Conservation (phyloP, 2,797 vertebrate genomes). For the Nannoperca australis region DNA sequence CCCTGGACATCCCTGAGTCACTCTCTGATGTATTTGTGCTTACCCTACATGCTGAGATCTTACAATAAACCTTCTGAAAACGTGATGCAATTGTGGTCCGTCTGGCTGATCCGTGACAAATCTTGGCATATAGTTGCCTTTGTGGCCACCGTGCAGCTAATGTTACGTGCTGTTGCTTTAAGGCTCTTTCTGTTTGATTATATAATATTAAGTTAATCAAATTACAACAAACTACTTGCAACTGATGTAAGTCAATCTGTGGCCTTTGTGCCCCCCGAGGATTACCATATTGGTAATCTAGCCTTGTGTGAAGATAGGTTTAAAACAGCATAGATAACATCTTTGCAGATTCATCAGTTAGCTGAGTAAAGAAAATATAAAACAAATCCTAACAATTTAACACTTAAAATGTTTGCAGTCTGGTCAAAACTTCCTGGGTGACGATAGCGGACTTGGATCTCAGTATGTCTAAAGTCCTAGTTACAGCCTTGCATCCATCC, state of each 20-base stretch:
- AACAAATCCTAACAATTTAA: not conserved
- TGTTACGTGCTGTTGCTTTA: not conserved
- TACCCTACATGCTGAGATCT: too few species aligned
- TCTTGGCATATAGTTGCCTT: too few species aligned
- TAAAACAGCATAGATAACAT: not conserved
- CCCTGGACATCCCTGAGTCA: too few species aligned
- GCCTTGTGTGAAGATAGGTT: not conserved
- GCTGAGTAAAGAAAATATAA: not conserved
- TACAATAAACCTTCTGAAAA: too few species aligned
- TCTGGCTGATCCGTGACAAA: too few species aligned
- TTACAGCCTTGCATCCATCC: not conserved
- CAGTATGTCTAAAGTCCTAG: not conserved
- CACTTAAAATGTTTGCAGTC: not conserved
- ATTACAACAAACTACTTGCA: not conserved
- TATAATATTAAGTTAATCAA: not conserved
- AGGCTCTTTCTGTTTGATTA: not conserved
- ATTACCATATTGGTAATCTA: not conserved
- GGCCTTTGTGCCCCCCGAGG: not conserved
- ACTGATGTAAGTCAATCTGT: not conserved
- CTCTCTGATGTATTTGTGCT: too few species aligned
- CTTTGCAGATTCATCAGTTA: not conserved
- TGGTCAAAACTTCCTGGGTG: not conserved
- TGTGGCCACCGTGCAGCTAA: too few species aligned
- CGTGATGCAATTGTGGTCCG: too few species aligned
- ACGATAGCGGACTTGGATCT: not conserved